Conservation (phyloP, 1,140 invertebrate species). For the Stenopsyche tienmushanensis region DNA sequence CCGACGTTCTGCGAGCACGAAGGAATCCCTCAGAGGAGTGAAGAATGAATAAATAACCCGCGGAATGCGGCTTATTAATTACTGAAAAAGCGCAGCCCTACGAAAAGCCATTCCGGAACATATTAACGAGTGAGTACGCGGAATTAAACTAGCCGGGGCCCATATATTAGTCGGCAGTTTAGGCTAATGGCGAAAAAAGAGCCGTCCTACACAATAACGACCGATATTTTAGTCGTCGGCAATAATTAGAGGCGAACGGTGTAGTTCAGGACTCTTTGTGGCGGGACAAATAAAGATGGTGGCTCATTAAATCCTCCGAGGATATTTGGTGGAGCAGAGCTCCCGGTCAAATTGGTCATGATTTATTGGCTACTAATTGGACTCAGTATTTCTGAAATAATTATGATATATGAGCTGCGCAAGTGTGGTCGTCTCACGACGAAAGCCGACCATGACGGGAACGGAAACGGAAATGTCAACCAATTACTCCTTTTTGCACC, state of each 20-base stretch:
- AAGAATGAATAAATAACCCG: too few relatives aligned
- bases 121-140: too few relatives aligned
- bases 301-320: slow-evolving; percentile 6
- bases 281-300: slow-evolving; percentile 8
- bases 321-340: slow-evolving; percentile 5
- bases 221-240: background rate
- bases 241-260: slow-evolving; percentile 22
- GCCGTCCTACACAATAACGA: too few relatives aligned
- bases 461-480: background rate
- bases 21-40: too few relatives aligned
- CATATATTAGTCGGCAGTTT: too few relatives aligned
- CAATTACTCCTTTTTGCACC: background rate
- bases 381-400: slow-evolving; percentile 13
- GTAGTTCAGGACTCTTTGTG: slow-evolving; percentile 8
- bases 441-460: background rate
- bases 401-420: slow-evolving; percentile 19
- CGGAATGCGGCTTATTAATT: too few relatives aligned
- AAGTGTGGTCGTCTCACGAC: background rate
- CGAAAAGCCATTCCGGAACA: too few relatives aligned
- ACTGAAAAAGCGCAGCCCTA: too few relatives aligned
- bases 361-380: slow-evolving; percentile 32
- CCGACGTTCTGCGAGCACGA: too few relatives aligned
- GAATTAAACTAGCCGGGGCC: too few relatives aligned
- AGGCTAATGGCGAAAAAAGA: too few relatives aligned
- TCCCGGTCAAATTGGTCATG: background rate